A percentile compares a stretch with the other conserved stretches of the same genome.
These are phyloP conservation scores for Pseudopipra pipra DNA, from an alignment of 2,113 vertebrate genomes.

Conservation along the genomic window DNA sequence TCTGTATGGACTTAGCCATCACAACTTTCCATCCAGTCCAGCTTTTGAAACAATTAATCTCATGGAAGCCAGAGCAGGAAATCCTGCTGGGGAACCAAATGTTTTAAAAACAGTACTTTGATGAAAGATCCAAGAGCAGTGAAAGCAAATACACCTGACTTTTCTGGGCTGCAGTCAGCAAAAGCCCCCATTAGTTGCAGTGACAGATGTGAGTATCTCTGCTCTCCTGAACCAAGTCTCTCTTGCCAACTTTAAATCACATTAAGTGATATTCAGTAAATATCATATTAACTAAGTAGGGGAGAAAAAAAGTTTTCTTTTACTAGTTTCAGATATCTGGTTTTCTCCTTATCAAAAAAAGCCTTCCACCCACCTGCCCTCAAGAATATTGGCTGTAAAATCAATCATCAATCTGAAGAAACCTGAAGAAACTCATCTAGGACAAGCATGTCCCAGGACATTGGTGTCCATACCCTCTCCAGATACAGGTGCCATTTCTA, in stretches of 20 bases:
- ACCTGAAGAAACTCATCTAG: not conserved
- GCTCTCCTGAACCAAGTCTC: not conserved
- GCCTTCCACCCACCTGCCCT: not conserved
- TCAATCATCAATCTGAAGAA: not conserved
- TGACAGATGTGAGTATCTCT: not conserved
- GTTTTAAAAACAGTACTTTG: conserved; percentile 11
- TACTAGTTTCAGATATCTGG: not conserved
- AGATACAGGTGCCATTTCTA: not conserved
- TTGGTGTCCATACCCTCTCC: not conserved
- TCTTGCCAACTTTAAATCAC: not conserved
- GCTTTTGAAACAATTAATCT: conserved; percentile 51
- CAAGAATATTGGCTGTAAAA: not conserved
- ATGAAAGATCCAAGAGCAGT: not conserved
- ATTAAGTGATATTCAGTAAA: not conserved
- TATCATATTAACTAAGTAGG: not conserved
- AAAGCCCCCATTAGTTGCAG: not conserved
- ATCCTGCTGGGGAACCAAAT: conserved; percentile 52
- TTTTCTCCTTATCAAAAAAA: not conserved
- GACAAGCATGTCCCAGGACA: not conserved
- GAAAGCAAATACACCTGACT: conserved; percentile 40
- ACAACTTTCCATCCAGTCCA: conserved; percentile 48
- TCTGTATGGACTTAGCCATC: not conserved
- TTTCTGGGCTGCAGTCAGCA: not conserved
- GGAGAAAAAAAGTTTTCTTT: not conserved
- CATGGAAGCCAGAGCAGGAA: conserved; percentile 26